These are phyloP conservation scores for Belonocnema kinseyi DNA, from an alignment of 1,140 invertebrate species.

Conservation along the genomic window DNA sequence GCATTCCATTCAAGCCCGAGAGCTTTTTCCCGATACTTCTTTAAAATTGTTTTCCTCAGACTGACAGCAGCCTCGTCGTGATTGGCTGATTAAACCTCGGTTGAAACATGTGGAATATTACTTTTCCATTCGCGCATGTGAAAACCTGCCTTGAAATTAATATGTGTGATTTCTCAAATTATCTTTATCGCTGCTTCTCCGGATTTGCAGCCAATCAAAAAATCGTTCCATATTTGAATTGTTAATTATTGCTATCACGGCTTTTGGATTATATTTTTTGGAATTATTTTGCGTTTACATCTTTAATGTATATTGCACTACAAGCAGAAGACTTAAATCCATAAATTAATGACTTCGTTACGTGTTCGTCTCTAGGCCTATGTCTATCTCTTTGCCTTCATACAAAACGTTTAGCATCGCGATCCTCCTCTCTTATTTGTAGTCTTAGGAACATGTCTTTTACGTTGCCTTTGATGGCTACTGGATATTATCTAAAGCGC, in stretches of 20 bases:
- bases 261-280: not conserved
- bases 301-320: constrained; percentile 56
- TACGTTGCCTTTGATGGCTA: constrained; percentile 51
- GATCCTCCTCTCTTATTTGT: constrained; percentile 52
- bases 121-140: no score
- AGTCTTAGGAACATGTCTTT: constrained; percentile 65
- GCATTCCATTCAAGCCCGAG: constrained; percentile 35
- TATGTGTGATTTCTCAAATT: no score
- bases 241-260: not conserved
- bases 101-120: no score
- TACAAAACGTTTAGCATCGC: constrained; percentile 53
- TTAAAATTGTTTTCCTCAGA: no score
- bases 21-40: constrained; percentile 1
- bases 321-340: constrained; percentile 59
- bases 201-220: constrained; percentile 24
- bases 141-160: no score
- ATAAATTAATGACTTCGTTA: constrained; percentile 62
- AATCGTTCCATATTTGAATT: constrained; percentile 38
- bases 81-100: no score
- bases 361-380: constrained; percentile 36
- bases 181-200: no score
- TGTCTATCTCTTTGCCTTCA: constrained; percentile 42
- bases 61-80: no score
- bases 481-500: no score
- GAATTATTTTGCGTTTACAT: constrained; percentile 43